These are phyloP conservation scores for Loriculus beryllinus DNA, from an alignment of 2,797 vertebrate genomes.

Conservation along the genomic window DNA sequence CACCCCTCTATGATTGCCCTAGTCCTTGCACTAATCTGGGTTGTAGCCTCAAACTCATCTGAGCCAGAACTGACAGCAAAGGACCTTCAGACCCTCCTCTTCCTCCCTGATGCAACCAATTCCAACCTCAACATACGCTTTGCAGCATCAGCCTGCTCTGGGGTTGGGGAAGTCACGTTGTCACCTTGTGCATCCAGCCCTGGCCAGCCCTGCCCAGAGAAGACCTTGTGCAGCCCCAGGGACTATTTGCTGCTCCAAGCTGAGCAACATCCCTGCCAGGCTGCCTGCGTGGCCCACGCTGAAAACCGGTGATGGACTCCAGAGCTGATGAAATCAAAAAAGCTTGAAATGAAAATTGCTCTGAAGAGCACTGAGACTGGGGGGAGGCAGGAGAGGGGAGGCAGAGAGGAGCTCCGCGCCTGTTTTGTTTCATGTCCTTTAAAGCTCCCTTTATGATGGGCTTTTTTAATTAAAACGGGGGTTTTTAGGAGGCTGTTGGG, in stretches of 20 bases:
- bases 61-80: background rate
- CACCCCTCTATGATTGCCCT: too few species aligned
- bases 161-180: background rate
- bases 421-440: constrained; percentile 60
- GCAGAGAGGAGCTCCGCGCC: background rate
- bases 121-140: rapidly evolving
- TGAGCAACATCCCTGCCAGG: background rate
- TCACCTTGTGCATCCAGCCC: background rate
- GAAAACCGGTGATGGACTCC: background rate
- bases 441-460: background rate
- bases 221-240: background rate
- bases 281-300: background rate
- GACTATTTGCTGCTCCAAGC: background rate
- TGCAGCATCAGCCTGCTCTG: background rate
- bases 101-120: rapidly evolving
- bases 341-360: constrained; percentile 2
- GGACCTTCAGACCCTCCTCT: background rate
- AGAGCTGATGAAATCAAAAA: background rate
- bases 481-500: constrained; percentile 44
- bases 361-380: background rate
- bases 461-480: constrained; percentile 52
- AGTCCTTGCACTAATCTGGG: background rate
- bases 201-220: background rate
- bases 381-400: background rate
- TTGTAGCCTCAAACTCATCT: background rate